Evolutionary conservation across 2,797 vertebrate species (phyloP).

Genomic region (Spondyliosoma cantharus): DNA sequence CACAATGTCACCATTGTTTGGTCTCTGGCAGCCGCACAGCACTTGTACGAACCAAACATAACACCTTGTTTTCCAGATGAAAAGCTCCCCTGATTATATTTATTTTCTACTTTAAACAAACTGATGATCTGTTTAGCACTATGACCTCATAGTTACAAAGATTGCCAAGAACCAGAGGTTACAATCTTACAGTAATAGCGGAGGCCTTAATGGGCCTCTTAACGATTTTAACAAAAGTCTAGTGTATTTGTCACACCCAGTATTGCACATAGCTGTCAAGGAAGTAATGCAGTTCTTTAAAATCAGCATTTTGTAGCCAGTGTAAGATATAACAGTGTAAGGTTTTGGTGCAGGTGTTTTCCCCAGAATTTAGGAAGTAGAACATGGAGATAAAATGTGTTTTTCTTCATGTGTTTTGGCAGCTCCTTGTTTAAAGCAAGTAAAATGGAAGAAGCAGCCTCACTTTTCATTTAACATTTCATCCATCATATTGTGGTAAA

Average conservation of each 20-base stretch:
- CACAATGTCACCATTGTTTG: constrained; percentile 42
- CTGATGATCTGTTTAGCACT: constrained; percentile 38
- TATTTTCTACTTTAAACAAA: constrained; percentile 58
- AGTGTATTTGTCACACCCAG: constrained; percentile 13
- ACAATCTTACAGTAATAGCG: not conserved
- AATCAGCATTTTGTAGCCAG: not conserved
- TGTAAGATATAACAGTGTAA: not conserved
- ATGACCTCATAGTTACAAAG: not conserved
- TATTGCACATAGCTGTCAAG: not conserved
- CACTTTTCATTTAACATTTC: not conserved
- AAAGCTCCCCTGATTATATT: constrained; percentile 39
- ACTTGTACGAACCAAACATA: constrained; percentile 34
- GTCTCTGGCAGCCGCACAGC: constrained; percentile 16
- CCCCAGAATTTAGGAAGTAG: not conserved
- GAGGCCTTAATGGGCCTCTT: constrained; percentile 15
- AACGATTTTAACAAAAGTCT: not conserved
- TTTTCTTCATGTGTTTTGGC: not conserved
- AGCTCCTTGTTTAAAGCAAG: not conserved
- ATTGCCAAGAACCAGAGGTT: constrained; percentile 29
- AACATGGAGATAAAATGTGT: not conserved
- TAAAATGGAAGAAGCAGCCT: not conserved
- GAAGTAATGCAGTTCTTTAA: constrained; percentile 2
- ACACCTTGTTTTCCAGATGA: constrained; percentile 47
- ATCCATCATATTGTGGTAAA: not conserved
- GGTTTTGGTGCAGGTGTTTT: not conserved